These are phyloP conservation scores for Cassiopea xamachana DNA, from an alignment of 30 jellyfish, hydroid and myxozoan genomes.

Conservation along the genomic window DNA sequence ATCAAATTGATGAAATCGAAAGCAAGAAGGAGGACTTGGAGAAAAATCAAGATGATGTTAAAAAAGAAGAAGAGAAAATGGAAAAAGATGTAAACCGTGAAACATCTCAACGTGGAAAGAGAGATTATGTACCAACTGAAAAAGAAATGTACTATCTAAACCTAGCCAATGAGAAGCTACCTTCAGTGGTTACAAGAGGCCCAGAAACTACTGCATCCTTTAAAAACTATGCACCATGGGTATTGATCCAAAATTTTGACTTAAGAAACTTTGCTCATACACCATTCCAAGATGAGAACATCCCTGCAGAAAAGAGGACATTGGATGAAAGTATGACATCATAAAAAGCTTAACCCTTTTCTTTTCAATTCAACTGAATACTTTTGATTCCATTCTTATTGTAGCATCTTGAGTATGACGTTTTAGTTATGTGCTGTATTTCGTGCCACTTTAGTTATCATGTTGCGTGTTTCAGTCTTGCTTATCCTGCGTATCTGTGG, in stretches of 20 bases:
- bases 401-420: too few relatives aligned
- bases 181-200: conserved; percentile 64
- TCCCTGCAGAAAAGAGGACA: conserved; percentile 65
- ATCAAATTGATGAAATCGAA: conserved; percentile 56
- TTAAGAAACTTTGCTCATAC: conserved; percentile 47
- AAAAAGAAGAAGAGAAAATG: conserved; percentile 50
- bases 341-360: too few relatives aligned
- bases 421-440: too few relatives aligned
- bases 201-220: conserved; percentile 63
- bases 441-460: too few relatives aligned
- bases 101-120: conserved; percentile 22
- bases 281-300: conserved; percentile 35
- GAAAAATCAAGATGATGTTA: conserved; percentile 38
- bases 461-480: too few relatives aligned
- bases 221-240: conserved; percentile 78
- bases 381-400: too few relatives aligned
- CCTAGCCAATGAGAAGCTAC: conserved; percentile 64
- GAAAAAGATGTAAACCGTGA: conserved; percentile 46
- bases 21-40: conserved; percentile 60
- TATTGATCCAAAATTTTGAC: conserved; percentile 41
- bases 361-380: too few relatives aligned
- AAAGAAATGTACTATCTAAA: conserved; percentile 35
- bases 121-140: conserved; percentile 65
- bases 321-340: conserved; percentile 36
- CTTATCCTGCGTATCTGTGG: too few relatives aligned